Percentiles rank a stretch among this genome's conserved stretches.
phyloP scores from a whole-genome alignment of 2,888 invertebrate species.

The Didymodactylos carnosus region DNA sequence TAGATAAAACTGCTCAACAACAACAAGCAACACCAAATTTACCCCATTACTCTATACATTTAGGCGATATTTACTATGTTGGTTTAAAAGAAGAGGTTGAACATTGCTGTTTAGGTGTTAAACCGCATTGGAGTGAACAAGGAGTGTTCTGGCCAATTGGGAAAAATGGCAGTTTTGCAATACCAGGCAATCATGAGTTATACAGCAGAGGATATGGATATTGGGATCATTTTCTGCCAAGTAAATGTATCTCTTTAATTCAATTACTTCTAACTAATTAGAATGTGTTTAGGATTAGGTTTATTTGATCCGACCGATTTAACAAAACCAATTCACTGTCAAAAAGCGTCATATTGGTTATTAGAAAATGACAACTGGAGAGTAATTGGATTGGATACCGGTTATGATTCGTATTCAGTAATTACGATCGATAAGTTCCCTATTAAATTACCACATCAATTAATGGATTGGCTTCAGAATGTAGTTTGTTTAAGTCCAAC shows the following conservation, averaged over 20 bases:
- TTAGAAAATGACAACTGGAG: background rate
- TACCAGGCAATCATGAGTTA: background rate
- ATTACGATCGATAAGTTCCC: background rate
- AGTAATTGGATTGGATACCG: background rate
- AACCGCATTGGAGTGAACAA: background rate
- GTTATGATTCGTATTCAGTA: background rate
- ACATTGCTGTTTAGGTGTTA: background rate
- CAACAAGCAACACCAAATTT: background rate
- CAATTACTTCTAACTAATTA: too few species aligned
- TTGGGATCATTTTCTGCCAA: background rate
- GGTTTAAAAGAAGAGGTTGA: background rate
- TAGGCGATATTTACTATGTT: background rate
- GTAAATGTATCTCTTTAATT: too few species aligned
- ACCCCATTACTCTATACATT: background rate
- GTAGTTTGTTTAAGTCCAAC: background rate
- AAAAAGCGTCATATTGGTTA: background rate
- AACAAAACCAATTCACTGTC: background rate
- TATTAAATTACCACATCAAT: background rate
- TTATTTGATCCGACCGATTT: background rate
- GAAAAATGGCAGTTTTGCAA: background rate
- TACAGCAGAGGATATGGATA: background rate
- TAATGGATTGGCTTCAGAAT: background rate
- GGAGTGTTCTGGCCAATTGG: background rate
- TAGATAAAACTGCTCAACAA: background rate
- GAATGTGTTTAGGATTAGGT: too few species aligned